A percentile compares a stretch with the other conserved stretches of the same genome.
phyloP scores from a whole-genome alignment of 2,113 vertebrate genomes.

The Hoplias malabaricus region DNA sequence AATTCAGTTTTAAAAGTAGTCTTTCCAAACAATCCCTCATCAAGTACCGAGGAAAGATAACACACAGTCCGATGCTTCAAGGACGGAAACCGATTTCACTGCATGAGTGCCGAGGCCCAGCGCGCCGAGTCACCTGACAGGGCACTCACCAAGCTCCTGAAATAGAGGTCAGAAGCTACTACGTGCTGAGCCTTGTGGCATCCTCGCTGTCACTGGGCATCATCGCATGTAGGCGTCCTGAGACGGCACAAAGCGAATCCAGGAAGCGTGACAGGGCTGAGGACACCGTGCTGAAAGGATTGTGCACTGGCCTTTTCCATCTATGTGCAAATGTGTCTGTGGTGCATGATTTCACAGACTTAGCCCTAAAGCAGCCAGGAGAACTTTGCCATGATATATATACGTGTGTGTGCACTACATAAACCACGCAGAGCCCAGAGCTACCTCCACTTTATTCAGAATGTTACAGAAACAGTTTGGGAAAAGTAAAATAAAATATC shows the following conservation, averaged over 20 bases:
- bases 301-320: neutral
- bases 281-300: neutral
- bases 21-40: too few species aligned
- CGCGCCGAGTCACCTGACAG: neutral
- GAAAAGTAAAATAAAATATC: too few species aligned
- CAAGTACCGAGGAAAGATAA: neutral
- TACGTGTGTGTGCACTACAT: neutral
- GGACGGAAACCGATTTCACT: neutral
- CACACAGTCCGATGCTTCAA: neutral
- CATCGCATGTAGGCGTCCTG: neutral
- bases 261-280: neutral
- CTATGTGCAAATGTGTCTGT: neutral
- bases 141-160: neutral
- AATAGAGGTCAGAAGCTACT: conserved; percentile 10
- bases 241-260: neutral
- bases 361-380: neutral
- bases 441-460: neutral
- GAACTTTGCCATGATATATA: too few species aligned
- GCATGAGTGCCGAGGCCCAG: neutral
- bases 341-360: neutral
- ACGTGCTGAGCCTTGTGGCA: neutral
- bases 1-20: too few species aligned
- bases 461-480: too few species aligned
- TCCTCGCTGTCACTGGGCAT: neutral
- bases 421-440: neutral